Evolutionary conservation across 2,797 vertebrate genomes (phyloP).

Genomic region (Lateolabrax maculatus): DNA sequence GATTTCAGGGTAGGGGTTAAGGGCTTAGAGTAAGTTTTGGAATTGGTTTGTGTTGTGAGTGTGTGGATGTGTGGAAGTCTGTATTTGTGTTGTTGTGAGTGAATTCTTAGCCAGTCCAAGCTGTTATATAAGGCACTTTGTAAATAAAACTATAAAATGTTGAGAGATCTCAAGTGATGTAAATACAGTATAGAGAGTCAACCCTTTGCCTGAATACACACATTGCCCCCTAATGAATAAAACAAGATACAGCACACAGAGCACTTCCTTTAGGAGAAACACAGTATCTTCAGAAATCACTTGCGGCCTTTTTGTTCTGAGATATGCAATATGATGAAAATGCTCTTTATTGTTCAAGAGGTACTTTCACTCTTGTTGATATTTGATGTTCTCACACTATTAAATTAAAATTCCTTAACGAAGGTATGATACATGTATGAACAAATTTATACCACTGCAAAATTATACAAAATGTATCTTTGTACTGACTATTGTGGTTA

Average conservation of each 20-base stretch:
- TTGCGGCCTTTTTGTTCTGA: background rate
- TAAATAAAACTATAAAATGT: background rate
- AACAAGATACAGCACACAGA: constrained; percentile 31
- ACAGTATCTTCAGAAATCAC: background rate
- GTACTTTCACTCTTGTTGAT: background rate
- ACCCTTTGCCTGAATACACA: constrained; percentile 7
- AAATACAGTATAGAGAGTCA: background rate
- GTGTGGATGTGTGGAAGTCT: background rate
- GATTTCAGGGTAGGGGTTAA: constrained; percentile 1
- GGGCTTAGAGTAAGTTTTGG: constrained; percentile 1
- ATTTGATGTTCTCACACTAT: background rate
- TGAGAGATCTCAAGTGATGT: background rate
- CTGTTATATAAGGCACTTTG: background rate
- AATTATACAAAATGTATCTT: background rate
- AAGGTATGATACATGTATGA: background rate
- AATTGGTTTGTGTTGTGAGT: background rate
- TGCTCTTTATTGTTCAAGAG: background rate
- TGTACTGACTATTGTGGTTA: too few species aligned
- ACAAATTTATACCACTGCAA: background rate
- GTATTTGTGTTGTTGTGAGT: constrained; percentile 11
- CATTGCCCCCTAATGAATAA: constrained; percentile 58
- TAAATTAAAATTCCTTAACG: background rate
- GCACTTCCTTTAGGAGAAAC: constrained; percentile 4
- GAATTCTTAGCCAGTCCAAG: background rate
- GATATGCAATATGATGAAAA: constrained; percentile 6